Conservation (phyloP, 2,888 invertebrate species). For the Nemoura dubitans region DNA sequence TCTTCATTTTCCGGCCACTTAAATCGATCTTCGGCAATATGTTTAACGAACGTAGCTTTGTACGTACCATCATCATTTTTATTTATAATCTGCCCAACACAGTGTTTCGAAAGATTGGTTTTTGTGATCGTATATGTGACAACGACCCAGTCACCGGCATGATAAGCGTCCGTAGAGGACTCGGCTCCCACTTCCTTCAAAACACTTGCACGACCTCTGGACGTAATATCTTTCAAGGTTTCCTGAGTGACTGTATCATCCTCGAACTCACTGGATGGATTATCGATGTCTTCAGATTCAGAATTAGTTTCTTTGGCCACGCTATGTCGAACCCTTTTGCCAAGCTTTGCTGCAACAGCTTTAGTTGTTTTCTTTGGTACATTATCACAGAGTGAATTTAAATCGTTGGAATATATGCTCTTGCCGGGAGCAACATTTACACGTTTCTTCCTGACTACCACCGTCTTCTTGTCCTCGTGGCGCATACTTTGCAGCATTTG, state of each 20-base stretch:
- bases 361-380: too few relatives aligned
- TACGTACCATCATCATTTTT: not conserved
- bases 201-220: too few relatives aligned
- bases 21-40: constrained; percentile 17
- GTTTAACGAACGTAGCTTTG: not conserved
- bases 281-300: too few relatives aligned
- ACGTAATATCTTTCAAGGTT: too few relatives aligned
- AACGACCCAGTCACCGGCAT: not conserved
- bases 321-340: too few relatives aligned
- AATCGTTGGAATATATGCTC: constrained; percentile 19
- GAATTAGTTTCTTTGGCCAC: too few relatives aligned
- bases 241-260: too few relatives aligned
- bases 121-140: not conserved
- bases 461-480: too few relatives aligned
- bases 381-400: constrained; percentile 1
- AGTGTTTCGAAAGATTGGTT: not conserved
- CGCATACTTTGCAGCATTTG: too few relatives aligned
- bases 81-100: constrained; percentile 22
- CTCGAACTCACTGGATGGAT: too few relatives aligned
- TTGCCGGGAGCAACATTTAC: constrained; percentile 39
- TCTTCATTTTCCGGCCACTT: constrained; percentile 14
- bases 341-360: too few relatives aligned
- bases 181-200: too few relatives aligned
- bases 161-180: not conserved
- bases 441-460: constrained; percentile 16